Evolutionary conservation across 1,140 invertebrate species (phyloP).

Genomic region (Bombus confusus): DNA sequence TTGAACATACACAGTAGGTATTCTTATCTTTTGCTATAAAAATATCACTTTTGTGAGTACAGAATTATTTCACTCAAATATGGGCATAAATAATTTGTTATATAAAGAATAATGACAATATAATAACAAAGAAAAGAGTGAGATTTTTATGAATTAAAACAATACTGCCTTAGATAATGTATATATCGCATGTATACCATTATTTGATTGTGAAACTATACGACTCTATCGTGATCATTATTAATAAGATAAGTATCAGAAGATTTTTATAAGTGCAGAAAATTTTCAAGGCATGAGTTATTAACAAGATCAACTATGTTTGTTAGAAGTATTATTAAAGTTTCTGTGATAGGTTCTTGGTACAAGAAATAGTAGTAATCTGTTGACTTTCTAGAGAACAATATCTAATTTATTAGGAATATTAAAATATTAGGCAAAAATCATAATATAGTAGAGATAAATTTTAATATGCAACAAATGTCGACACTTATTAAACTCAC

Average conservation of each 20-base stretch:
- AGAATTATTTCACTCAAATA: no score
- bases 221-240: constrained; percentile 29
- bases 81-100: not conserved
- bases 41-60: not conserved
- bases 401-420: constrained; percentile 42
- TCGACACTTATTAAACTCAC: constrained; percentile 27
- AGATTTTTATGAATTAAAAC: constrained; percentile 4
- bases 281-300: constrained; percentile 49
- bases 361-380: constrained; percentile 40
- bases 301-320: constrained; percentile 33
- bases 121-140: not conserved
- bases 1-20: not conserved
- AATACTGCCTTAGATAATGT: not conserved
- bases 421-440: constrained; percentile 52
- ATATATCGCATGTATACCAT: not conserved
- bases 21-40: not conserved
- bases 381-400: constrained; percentile 37
- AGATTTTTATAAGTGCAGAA: constrained; percentile 44
- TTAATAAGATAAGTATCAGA: constrained; percentile 29
- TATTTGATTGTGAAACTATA: constrained; percentile 36
- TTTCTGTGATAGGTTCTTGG: constrained; percentile 30
- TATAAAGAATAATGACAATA: not conserved
- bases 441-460: constrained; percentile 50
- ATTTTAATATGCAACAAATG: constrained; percentile 30
- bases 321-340: constrained; percentile 23